Evolutionary conservation across 2,797 vertebrate genomes (phyloP), one percentile per base, ranked within the genome.

Genomic region (Pipistrellus kuhlii): DNA sequence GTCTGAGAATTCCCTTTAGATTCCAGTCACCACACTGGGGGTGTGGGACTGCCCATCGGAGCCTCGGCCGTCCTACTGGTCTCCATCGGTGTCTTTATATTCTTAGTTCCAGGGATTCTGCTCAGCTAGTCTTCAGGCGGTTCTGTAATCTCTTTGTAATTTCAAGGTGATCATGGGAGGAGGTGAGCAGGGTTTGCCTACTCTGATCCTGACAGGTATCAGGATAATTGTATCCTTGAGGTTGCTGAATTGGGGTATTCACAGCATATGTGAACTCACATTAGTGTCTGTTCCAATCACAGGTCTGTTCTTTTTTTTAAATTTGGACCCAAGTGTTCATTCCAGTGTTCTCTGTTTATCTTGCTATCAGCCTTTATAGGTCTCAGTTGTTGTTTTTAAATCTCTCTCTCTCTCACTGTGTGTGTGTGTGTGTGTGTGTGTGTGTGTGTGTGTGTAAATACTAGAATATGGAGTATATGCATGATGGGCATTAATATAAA

Each of bases 251-350:
- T 81, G 11, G 77, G 83, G 84, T 69, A 68, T n/a, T 90, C 15
- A 32, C 57, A 83, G 68, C 35, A 32, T 69, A 32, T 53, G 44
- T 48, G 75, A 78, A 64, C 9, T 51, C 48, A 21, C 38, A 81
- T 66, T 62, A 85, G 12, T 55, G 25, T 85, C 12, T 84, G 12
- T 55, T 92, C 55, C 35, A 78, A 27, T 68, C 57, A 92, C 25
- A 90, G 48, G 11, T 30, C 32, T 88, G 53, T 78, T 69, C 15
- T 23, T 80, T 87, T 88, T n/a, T 92, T 85, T 94, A 86, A 69
- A 71, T 86, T 88, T 89, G 14, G 48, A 62, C 75, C 83, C 7
- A 53, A 14, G n/a, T 93, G 23, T 88, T 92, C 41, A 91, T 94
- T 82, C 14, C 18, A 89, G 18, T 13, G 8, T n/a, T 95, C 53